phyloP scores from a whole-genome alignment of 2,888 invertebrate species.

The Drosophila prolongata region DNA sequence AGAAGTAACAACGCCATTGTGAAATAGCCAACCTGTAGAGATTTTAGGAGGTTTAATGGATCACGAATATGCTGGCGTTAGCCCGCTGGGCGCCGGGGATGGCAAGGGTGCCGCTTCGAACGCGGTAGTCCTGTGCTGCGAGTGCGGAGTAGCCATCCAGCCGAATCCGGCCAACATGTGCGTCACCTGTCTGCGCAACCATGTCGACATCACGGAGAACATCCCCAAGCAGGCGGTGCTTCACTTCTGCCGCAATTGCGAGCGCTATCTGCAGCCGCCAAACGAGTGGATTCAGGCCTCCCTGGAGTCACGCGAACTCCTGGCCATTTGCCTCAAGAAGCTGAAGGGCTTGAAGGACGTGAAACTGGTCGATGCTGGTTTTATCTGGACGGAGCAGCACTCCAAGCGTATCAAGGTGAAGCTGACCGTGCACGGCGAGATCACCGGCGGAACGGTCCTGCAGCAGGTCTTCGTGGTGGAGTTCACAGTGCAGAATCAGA shows the following conservation, averaged over 20 bases:
- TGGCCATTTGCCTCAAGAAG: conserved; percentile 95
- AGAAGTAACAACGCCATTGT: conserved; percentile 19
- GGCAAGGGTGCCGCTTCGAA: conserved; percentile 13
- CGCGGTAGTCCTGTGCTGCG: conserved; percentile 90
- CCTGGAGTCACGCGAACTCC: conserved; percentile 95
- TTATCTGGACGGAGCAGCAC: conserved; percentile 99
- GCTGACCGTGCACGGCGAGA: conserved; percentile 97
- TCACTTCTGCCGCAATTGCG: conserved; percentile 96
- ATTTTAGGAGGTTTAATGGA: conserved; percentile 48
- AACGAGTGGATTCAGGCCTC: conserved; percentile 93
- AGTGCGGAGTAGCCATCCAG: conserved; percentile 95
- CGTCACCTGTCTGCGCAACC: conserved; percentile 94
- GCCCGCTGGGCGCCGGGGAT: conserved; percentile 42
- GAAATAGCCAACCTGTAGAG: conserved; percentile 8
- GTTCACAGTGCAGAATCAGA: conserved; percentile 94
- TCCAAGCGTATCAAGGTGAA: conserved; percentile 98
- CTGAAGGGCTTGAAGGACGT: conserved; percentile 95
- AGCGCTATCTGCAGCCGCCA: conserved; percentile 97
- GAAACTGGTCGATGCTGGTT: conserved; percentile 97
- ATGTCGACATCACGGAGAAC: conserved; percentile 97
- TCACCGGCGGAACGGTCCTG: conserved; percentile 94
- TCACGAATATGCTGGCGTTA: conserved; percentile 48
- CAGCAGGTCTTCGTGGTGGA: conserved; percentile 98
- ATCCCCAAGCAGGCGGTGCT: conserved; percentile 97
- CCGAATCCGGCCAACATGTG: conserved; percentile 99